Evolutionary conservation across 2,797 vertebrate genomes (phyloP), one percentile per base, ranked within the genome.

Genomic region (Pagetopsis macropterus): DNA sequence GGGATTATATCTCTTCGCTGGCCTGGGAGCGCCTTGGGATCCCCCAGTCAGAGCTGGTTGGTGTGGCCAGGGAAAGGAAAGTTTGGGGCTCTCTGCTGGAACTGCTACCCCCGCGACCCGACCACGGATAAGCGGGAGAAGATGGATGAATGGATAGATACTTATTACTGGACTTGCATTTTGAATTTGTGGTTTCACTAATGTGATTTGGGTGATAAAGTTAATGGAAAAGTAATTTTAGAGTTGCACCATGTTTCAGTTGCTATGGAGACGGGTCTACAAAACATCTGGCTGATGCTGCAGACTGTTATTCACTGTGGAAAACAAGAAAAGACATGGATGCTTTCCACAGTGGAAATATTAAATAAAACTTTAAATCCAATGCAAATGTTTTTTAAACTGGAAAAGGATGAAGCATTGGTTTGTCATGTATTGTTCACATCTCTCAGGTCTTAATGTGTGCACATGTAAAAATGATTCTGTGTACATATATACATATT

Each of bases 211-310:
- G 61, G 72, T 84, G 64, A 71, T 87, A 65, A 56, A 37, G 40
- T 72, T 66, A 78, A 88, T 84, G 63, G 56, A 76, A 40, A 76
- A 45, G 51, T 69, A 40, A 69, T 85, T 76, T 75, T 54, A 55
- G 52, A 15, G 0, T 58, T 43, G 40, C 49, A 49, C 27, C 37
- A 51, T 84, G 70, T 86, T 87, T 89, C 81, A 68, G 86, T 89
- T 80, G 57, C 84, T 73, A 84, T 90, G 67, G 87, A 48, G 78
- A 91, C 57, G 3, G 23, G 37, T 56, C 50, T 21, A n/a, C 64
- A 70, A 84, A 89, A 72, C 70, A 64, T 51, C 17, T 49, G 62
- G 33, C 57, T 69, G 46, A 46, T 67, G 57, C 41, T 44, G 56
- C 19, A 31, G 69, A 40, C 19, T 19, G 13, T 67, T 63, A 57